Percentiles rank a stretch among this genome's conserved stretches.
phyloP scores from a whole-genome alignment of 2,797 vertebrate species.

The Botia kubotai region DNA sequence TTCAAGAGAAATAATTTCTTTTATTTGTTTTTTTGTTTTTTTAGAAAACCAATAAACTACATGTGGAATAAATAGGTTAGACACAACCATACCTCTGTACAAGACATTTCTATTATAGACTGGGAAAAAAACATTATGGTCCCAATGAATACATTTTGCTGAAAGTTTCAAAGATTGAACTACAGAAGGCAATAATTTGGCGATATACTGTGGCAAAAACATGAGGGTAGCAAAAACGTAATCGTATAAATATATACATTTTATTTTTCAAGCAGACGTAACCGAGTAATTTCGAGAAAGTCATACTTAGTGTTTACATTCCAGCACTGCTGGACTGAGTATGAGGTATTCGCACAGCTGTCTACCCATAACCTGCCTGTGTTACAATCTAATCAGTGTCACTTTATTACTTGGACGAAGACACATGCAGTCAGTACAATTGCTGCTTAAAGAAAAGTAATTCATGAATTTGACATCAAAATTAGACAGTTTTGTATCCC shows the following conservation, averaged over 20 bases:
- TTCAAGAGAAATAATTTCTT: constrained; percentile 57
- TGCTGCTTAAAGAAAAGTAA: constrained; percentile 46
- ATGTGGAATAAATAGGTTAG: constrained; percentile 92
- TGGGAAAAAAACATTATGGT: constrained; percentile 60
- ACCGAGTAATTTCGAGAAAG: constrained; percentile 61
- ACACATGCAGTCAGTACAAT: constrained; percentile 51
- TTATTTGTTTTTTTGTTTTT: constrained; percentile 52
- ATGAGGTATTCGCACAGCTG: constrained; percentile 66
- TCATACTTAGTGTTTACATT: constrained; percentile 66
- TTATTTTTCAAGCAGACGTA: constrained; percentile 65
- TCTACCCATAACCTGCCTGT: constrained; percentile 57
- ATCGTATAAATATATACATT: constrained; percentile 64
- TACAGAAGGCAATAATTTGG: constrained; percentile 65
- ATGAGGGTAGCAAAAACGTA: constrained; percentile 59
- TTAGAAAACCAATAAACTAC: constrained; percentile 92
- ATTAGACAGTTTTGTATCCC: constrained; percentile 8
- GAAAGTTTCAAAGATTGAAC: constrained; percentile 61
- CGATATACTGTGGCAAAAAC: constrained; percentile 59
- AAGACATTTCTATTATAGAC: constrained; percentile 78
- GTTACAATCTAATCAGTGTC: constrained; percentile 57
- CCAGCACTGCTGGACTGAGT: constrained; percentile 69
- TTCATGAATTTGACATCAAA: constrained; percentile 44
- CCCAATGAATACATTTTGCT: constrained; percentile 63
- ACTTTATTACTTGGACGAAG: constrained; percentile 48
- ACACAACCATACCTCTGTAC: constrained; percentile 86